Evolutionary conservation across 2,888 invertebrate genomes (phyloP).

Genomic region (Hirtodrosophila duncani): DNA sequence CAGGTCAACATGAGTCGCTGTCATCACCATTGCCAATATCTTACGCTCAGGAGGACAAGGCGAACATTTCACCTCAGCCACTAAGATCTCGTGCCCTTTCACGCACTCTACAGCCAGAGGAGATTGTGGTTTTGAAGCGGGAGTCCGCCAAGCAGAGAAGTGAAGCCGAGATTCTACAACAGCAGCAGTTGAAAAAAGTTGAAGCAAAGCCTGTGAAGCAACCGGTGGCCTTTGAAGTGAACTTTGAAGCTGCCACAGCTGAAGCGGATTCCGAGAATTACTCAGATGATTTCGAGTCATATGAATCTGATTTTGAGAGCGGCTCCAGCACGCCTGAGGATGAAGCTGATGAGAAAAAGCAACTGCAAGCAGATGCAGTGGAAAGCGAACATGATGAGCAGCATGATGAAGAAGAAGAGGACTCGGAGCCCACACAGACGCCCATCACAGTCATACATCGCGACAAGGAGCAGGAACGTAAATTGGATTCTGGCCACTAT

Average conservation of each 20-base stretch:
- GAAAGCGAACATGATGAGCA: conserved; percentile 7
- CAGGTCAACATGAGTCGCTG: conserved; percentile 24
- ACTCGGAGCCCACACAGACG: conserved; percentile 73
- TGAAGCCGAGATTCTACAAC: conserved; percentile 34
- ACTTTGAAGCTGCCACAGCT: conserved; percentile 50
- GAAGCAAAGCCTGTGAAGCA: conserved; percentile 47
- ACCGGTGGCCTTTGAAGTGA: conserved; percentile 76
- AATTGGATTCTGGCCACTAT: conserved; percentile 82
- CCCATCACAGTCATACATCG: conserved; percentile 75
- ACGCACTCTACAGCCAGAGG: conserved; percentile 71
- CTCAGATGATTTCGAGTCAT: conserved; percentile 81
- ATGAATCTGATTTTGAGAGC: conserved; percentile 81
- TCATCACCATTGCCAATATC: not conserved
- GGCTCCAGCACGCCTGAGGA: conserved; percentile 54
- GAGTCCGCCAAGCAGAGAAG: conserved; percentile 55
- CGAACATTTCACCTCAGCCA: conserved; percentile 12
- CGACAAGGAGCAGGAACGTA: conserved; percentile 79
- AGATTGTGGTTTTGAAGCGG: conserved; percentile 67
- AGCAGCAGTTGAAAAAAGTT: conserved; percentile 3
- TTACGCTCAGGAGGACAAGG: not conserved
- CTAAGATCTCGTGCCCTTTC: conserved; percentile 44
- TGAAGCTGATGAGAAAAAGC: conserved; percentile 9
- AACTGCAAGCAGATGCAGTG: conserved; percentile 4
- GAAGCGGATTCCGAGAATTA: conserved; percentile 72
- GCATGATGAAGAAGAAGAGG: conserved; percentile 55